A percentile compares a stretch with the other conserved stretches of the same genome.
phyloP scores from a whole-genome alignment of 2,113 vertebrate genomes.

The Pholis gunnellus region DNA sequence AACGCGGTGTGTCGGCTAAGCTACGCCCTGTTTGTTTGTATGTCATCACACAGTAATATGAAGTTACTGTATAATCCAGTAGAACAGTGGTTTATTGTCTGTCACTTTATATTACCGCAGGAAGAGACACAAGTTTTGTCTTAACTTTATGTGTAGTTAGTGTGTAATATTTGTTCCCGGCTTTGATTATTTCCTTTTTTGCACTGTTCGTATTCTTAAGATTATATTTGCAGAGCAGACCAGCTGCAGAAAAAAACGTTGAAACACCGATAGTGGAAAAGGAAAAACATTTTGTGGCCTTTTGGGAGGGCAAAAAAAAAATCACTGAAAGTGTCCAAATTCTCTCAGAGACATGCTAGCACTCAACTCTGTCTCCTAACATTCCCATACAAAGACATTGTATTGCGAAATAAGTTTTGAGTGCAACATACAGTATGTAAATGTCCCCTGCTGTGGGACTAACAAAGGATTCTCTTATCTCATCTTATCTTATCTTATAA shows the following conservation, averaged over 20 bases:
- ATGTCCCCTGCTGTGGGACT: no score
- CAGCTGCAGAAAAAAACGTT: background rate
- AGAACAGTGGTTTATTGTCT: slow-evolving; percentile 21
- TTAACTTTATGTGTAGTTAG: background rate
- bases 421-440: background rate
- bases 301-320: background rate
- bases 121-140: background rate
- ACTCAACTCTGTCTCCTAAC: background rate
- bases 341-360: background rate
- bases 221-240: background rate
- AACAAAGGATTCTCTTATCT: no score
- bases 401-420: background rate
- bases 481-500: no score
- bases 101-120: background rate
- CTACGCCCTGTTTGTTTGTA: slow-evolving; percentile 3
- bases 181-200: background rate
- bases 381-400: background rate
- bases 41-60: slow-evolving; percentile 36
- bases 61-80: slow-evolving; percentile 61
- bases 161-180: background rate
- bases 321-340: background rate
- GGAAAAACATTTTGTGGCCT: background rate
- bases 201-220: background rate
- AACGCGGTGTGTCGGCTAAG: background rate
- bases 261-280: background rate